Base-by-base conservation (phyloP, 1,140 invertebrate genomes). In the Drosophila auraria region DNA sequence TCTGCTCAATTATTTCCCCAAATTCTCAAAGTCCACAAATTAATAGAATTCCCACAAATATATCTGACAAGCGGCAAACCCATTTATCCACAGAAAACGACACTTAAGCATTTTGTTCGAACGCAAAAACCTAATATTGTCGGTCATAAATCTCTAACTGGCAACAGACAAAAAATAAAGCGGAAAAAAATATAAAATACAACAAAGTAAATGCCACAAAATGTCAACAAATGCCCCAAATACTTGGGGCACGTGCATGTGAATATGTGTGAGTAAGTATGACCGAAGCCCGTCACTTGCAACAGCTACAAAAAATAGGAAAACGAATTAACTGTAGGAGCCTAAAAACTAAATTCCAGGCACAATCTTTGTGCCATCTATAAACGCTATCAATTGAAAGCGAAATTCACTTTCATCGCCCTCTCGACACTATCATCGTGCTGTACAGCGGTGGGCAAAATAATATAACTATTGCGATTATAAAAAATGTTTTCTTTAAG, bases 171-270 rank as follows among this genome's bases (percentile, higher is more conserved):
- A 51, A 38, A 42, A 60, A 58, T 40, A 36, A 49, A 47, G 11
- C 56, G 38, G n/a, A 45, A 59, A 38, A 17, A 47, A 47, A 54
- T 57, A 74, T 58, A n/a, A 61, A 50, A 80, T 73, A 68, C 66
- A 63, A 12, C 25, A 58, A 27, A 64, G 68, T 68, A 66, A 86
- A 69, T 80, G 82, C 74, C 78, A 51, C 57, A 86, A 72, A 87
- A 83, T 87, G 83, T 80, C 83, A 87, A 69, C 77, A 72, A 78
- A 78, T 87, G 83, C 69, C 83, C 83, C 77, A 83, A 83, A 87
- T 87, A 83, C 77, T 80, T 83, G 63, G 47, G 27, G 51, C 75
- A 79, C 65, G 40, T 77, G 54, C 63, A 15, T 82, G 51, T 72
- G 36, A 54, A 2, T 53, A 25, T 47, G 45, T 76, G 25, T 58